A percentile compares a stretch with the other conserved stretches of the same genome.
Evolutionary conservation across 2,888 invertebrate species (phyloP).

Genomic region (Plebejus argus): DNA sequence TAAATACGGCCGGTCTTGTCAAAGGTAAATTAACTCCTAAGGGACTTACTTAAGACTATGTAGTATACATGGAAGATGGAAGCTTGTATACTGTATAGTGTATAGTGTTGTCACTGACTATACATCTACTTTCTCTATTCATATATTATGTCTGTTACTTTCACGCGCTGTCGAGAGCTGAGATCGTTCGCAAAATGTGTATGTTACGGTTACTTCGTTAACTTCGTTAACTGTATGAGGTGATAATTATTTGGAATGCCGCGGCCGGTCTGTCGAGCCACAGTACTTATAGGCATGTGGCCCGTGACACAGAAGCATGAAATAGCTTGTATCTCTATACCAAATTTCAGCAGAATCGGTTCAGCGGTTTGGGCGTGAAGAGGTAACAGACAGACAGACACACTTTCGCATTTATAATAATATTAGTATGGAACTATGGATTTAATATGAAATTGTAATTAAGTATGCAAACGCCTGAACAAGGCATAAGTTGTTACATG

Average conservation of each 20-base stretch:
- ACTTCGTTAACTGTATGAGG: neutral
- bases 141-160: slow-evolving; percentile 65
- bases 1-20: neutral
- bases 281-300: neutral
- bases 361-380: too few species aligned
- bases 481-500: too few species aligned
- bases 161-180: slow-evolving; percentile 60
- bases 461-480: too few species aligned
- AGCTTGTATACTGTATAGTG: slow-evolving; percentile 26
- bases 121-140: slow-evolving; percentile 71
- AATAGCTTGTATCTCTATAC: too few species aligned
- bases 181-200: slow-evolving; percentile 61
- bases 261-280: neutral
- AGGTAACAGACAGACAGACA: too few species aligned
- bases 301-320: too few species aligned
- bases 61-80: neutral
- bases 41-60: neutral
- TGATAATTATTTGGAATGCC: neutral
- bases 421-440: too few species aligned
- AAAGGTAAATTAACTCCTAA: neutral
- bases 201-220: slow-evolving; percentile 33
- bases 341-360: too few species aligned
- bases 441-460: too few species aligned
- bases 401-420: too few species aligned
- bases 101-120: slow-evolving; percentile 23